Conservation (phyloP, 1,140 invertebrate genomes). For the Aphelinus certus region DNA sequence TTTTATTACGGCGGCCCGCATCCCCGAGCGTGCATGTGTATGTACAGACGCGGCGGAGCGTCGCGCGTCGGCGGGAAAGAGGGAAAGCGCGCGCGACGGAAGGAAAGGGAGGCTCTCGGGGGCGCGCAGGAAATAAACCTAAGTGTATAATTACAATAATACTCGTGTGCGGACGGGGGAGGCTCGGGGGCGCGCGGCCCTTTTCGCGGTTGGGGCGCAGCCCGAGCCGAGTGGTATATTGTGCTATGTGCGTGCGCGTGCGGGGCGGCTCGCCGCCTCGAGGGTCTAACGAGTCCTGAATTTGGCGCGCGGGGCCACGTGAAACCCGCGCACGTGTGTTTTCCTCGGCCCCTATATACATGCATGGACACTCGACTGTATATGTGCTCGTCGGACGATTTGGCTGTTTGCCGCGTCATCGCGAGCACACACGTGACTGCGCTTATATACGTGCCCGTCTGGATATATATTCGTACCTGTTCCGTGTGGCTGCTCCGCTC, state of each 20-base stretch:
- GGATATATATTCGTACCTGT: too few relatives aligned
- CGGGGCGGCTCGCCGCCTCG: neutral
- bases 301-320: conserved; percentile 42
- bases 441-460: too few relatives aligned
- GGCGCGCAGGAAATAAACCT: conserved; percentile 64
- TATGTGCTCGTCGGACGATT: too few relatives aligned
- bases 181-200: conserved; percentile 26
- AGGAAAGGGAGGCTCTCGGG: neutral
- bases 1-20: conserved; percentile 55
- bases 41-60: too few relatives aligned
- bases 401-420: too few relatives aligned
- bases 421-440: too few relatives aligned
- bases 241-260: conserved; percentile 5
- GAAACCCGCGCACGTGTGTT: conserved; percentile 29
- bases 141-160: conserved; percentile 67
- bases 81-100: conserved; percentile 2
- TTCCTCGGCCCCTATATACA: too few relatives aligned
- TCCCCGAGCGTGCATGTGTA: too few relatives aligned
- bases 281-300: conserved; percentile 56
- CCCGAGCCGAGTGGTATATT: neutral
- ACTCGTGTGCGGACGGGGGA: conserved; percentile 46
- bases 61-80: conserved; percentile 45
- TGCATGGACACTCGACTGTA: too few relatives aligned
- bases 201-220: conserved; percentile 42
- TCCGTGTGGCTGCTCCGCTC: too few relatives aligned